A percentile compares a stretch with the other conserved stretches of the same genome.
Evolutionary conservation across 2,113 vertebrate genomes (phyloP).

Genomic region (Tenrec ecaudatus): DNA sequence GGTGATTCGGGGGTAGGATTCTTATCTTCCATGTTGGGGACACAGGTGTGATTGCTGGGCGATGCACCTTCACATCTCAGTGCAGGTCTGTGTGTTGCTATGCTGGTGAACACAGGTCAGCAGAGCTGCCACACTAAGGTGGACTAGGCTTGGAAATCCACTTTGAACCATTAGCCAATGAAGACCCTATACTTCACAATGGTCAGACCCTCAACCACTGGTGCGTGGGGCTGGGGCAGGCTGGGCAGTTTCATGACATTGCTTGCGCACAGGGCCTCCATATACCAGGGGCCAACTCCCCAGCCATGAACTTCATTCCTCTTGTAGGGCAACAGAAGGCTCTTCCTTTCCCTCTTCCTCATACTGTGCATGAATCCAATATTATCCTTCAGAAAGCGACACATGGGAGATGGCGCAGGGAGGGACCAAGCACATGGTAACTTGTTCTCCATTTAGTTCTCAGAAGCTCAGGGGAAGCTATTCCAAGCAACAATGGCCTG

Average conservation of each 20-base stretch:
- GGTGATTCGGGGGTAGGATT: neutral
- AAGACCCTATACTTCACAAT: neutral
- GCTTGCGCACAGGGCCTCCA: neutral
- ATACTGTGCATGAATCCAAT: neutral
- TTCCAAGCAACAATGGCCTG: neutral
- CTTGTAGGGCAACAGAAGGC: neutral
- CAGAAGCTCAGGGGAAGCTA: neutral
- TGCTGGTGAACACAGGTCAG: neutral
- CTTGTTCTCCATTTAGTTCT: constrained; percentile 31
- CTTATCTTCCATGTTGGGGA: neutral
- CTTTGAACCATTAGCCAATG: neutral
- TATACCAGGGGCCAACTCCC: neutral
- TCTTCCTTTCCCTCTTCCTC: constrained; percentile 10
- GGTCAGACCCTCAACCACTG: neutral
- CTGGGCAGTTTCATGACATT: neutral
- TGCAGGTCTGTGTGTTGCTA: neutral
- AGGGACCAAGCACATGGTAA: neutral
- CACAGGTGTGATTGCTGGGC: neutral
- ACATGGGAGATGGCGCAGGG: neutral
- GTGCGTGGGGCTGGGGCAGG: neutral
- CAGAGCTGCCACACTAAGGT: neutral
- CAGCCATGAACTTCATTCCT: neutral
- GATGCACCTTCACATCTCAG: neutral
- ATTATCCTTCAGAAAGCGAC: neutral
- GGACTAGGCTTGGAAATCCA: neutral